These are phyloP conservation scores for Eremobia ochroleuca DNA, from an alignment of 2,888 invertebrate species.

Conservation along the genomic window DNA sequence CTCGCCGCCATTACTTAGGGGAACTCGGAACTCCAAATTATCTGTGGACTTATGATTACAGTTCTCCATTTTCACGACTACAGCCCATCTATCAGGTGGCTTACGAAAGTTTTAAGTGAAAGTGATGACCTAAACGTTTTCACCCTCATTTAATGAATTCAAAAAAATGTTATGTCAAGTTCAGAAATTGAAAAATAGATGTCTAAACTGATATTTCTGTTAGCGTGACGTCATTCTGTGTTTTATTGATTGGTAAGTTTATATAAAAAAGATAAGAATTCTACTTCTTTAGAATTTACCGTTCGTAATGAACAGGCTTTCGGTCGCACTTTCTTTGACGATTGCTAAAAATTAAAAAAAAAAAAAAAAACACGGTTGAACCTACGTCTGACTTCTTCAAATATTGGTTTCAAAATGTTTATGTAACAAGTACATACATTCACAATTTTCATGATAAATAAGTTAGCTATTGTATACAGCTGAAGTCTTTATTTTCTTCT, in stretches of 20 bases:
- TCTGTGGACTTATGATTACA: slow-evolving; percentile 7
- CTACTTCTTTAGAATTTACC: not conserved
- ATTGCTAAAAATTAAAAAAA: slow-evolving; percentile 12
- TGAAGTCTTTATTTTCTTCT: not conserved
- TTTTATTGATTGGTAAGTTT: slow-evolving; percentile 2
- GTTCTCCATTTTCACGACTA: slow-evolving; percentile 1
- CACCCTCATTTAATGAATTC: slow-evolving; percentile 9
- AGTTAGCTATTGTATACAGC: not conserved
- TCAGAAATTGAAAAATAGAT: slow-evolving; percentile 16
- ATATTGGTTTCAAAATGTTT: slow-evolving; percentile 18
- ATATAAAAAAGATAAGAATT: slow-evolving; percentile 3
- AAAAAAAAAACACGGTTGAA: too few species aligned
- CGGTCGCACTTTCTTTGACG: not conserved
- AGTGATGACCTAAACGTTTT: slow-evolving; percentile 3
- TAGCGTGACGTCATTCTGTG: slow-evolving; percentile 14
- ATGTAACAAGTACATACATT: not conserved
- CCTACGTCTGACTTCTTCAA: slow-evolving; percentile 8
- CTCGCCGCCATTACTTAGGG: slow-evolving; percentile 1
- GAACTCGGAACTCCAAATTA: slow-evolving; percentile 14
- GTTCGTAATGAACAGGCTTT: not conserved
- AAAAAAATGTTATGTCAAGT: not conserved
- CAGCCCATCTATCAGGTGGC: slow-evolving; percentile 11
- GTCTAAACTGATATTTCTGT: slow-evolving; percentile 2
- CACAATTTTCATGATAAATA: not conserved
- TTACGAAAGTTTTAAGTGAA: slow-evolving; percentile 22